A percentile compares a stretch with the other conserved stretches of the same genome.
phyloP scores from a whole-genome alignment of 2,888 invertebrate species.

The Orthosia cruda region DNA sequence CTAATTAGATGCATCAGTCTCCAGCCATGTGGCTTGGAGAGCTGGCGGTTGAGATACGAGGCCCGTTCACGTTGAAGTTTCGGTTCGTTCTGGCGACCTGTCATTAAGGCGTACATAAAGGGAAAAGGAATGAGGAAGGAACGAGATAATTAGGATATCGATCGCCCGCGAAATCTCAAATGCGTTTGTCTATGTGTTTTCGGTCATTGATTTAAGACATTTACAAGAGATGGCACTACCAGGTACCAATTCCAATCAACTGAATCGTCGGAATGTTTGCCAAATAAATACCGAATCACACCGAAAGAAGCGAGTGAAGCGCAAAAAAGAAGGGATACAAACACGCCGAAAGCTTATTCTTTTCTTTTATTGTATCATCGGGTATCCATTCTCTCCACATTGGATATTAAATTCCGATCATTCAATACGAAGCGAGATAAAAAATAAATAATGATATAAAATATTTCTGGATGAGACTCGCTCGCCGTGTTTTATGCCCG shows the following conservation, averaged over 20 bases:
- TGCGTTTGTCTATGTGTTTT: no score
- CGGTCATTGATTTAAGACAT: no score
- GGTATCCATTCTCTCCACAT: slow-evolving; percentile 53
- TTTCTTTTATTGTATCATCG: slow-evolving; percentile 57
- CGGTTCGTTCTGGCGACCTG: no score
- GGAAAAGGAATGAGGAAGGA: no score
- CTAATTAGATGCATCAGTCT: no score
- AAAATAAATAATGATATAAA: slow-evolving; percentile 63
- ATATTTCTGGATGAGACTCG: slow-evolving; percentile 45
- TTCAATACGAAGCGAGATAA: slow-evolving; percentile 45
- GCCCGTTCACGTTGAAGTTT: no score
- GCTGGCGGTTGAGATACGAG: no score
- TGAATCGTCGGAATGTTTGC: neutral
- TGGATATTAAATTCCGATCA: slow-evolving; percentile 68
- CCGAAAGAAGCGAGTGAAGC: slow-evolving; percentile 6
- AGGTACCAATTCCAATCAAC: neutral
- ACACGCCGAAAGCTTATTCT: slow-evolving; percentile 30
- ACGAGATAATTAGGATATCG: no score
- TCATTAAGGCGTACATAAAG: no score
- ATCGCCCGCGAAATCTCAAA: no score
- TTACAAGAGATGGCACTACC: no score
- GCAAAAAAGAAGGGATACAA: slow-evolving; percentile 20
- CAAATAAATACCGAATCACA: slow-evolving; percentile 28
- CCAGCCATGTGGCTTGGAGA: no score
- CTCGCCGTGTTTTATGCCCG: slow-evolving; percentile 39